Evolutionary conservation across 1,140 invertebrate species (phyloP), one percentile per base, ranked within the genome.

Genomic region (Solenopsis invicta): DNA sequence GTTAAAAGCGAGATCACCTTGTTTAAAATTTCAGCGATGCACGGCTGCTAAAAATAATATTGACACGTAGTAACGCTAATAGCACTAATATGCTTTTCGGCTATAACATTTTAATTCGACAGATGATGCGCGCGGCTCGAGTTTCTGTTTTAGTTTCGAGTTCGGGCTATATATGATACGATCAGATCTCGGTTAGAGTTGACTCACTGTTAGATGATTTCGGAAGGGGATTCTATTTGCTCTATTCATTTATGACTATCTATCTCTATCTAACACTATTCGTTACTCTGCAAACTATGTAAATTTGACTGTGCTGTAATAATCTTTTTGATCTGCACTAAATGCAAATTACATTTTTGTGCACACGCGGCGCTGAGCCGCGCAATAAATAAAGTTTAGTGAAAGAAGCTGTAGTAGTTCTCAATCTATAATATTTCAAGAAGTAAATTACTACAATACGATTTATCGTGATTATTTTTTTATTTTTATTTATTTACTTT

Each of bases 81-180:
- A 67, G 80, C 78, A 12, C 59, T 77, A 78, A 85, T 52, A 52
- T 69, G 80, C 67, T 72, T 82, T 59, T 72, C 37, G 21, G 18
- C 21, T 66, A 66, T 77, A 77, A 78, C 74, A 85, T 85, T 74
- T 84, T 84, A 61, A 74, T 84, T 74, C 69, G 69, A 74, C 41
- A 75, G 80, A 56, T 61, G 52, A 74, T 61, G 69, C 18, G 54
- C 24, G 4, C 48, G 21, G 64, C n/a, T 69, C 56, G 48, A 54
- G 18, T 61, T 84, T 84, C 80, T 45, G 80, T 81, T 81, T 81
- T 29, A 69, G 37, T 67, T 74, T 82, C 37, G 45, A 48, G 69
- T 48, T 50, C n/a, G 29, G n/a, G 9, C 54, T 69, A 48, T 52
- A 61, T 74, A 74, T n/a, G n/a, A 54, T 64, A 74, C 34, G n/a